Conservation (phyloP, 2,888 invertebrate genomes). For the Pseudococcus viburni region DNA sequence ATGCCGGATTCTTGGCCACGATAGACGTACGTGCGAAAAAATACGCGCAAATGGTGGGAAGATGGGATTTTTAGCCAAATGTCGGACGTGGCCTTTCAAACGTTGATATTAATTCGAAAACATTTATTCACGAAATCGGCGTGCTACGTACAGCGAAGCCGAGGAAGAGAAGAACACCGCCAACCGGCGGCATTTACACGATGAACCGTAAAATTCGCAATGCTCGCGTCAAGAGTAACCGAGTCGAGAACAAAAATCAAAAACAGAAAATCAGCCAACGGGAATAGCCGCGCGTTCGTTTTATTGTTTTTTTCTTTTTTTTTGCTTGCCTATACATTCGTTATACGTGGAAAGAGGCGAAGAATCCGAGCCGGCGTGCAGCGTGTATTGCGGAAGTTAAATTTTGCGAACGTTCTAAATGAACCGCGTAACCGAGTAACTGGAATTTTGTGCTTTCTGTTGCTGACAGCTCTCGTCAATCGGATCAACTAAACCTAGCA, state of each 20-base stretch:
- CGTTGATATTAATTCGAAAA: constrained; percentile 41
- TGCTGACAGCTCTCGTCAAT: constrained; percentile 30
- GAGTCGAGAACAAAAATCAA: constrained; percentile 38
- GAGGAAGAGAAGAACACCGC: neutral
- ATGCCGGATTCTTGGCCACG: neutral
- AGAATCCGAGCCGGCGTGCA: neutral
- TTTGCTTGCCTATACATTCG: neutral
- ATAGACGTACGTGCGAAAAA: neutral
- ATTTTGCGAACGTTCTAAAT: constrained; percentile 62
- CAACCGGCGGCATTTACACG: constrained; percentile 15
- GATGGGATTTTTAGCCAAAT: neutral
- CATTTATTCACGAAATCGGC: constrained; percentile 13
- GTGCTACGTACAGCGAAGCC: neutral
- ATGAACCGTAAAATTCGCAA: constrained; percentile 42
- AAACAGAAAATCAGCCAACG: constrained; percentile 52
- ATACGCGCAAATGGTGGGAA: neutral
- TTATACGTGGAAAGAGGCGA: neutral
- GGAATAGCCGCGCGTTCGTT: constrained; percentile 39
- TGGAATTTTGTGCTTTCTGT: neutral
- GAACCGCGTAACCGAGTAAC: constrained; percentile 61
- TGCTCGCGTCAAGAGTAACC: constrained; percentile 8
- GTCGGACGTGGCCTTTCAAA: neutral
- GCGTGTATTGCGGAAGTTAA: constrained; percentile 52
- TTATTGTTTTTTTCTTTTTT: neutral
- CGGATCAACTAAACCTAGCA: constrained; percentile 39